Evolutionary conservation across 1,140 invertebrate species (phyloP).

Genomic region (Berghia stephanieae): DNA sequence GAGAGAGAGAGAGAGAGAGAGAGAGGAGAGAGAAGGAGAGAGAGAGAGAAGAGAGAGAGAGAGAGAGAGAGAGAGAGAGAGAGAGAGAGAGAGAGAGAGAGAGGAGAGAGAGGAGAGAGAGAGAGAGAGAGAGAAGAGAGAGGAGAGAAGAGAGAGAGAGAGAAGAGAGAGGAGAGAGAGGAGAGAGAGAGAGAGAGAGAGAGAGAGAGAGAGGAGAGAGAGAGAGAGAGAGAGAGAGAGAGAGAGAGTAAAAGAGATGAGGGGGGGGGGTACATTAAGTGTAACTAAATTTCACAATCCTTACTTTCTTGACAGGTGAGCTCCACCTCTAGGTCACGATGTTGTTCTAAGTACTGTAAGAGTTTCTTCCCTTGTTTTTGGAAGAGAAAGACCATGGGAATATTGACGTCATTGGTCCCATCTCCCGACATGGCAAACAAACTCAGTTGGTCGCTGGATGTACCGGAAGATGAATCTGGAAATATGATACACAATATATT

Average conservation of each 20-base stretch:
- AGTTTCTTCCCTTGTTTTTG: constrained; percentile 79
- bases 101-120: not conserved
- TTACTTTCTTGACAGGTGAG: constrained; percentile 37
- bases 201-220: constrained; percentile 9
- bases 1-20: not conserved
- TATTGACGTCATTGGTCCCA: constrained; percentile 85
- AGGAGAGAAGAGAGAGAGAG: not conserved
- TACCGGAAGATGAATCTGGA: constrained; percentile 82
- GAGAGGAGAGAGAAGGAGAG: not conserved
- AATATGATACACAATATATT: too few relatives aligned
- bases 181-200: constrained; percentile 3
- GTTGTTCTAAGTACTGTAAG: constrained; percentile 67
- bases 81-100: constrained; percentile 1
- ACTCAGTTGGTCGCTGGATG: constrained; percentile 77
- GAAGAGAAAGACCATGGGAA: constrained; percentile 92
- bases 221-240: not conserved
- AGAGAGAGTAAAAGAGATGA: not conserved
- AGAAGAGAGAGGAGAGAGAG: not conserved
- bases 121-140: not conserved
- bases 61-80: not conserved
- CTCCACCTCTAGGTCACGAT: constrained; percentile 42
- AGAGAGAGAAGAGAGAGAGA: not conserved
- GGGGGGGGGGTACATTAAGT: not conserved
- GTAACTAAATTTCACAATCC: not conserved
- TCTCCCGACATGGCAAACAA: constrained; percentile 97